Evolutionary conservation across 1,140 invertebrate genomes (phyloP).

Genomic region (Odontomachus brunneus): DNA sequence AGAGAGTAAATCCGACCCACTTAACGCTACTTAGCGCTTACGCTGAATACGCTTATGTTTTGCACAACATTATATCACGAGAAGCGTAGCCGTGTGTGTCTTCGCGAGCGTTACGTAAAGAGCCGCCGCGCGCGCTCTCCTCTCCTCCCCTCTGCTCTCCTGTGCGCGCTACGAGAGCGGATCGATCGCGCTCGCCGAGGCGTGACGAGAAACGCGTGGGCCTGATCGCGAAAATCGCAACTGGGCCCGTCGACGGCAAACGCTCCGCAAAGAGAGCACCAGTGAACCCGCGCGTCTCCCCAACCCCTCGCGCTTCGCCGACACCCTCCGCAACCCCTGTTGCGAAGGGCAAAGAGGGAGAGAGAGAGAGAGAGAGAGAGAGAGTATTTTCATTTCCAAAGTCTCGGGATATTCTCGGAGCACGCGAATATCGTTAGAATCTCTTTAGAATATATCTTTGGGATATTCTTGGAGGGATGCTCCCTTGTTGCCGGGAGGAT

Average conservation of each 20-base stretch:
- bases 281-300: neutral
- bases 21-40: slow-evolving; percentile 85
- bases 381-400: too few relatives aligned
- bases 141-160: neutral
- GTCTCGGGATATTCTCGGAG: slow-evolving; percentile 18
- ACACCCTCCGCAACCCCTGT: too few relatives aligned
- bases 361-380: neutral
- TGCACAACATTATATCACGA: slow-evolving; percentile 82
- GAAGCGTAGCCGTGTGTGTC: slow-evolving; percentile 58
- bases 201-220: slow-evolving; percentile 42
- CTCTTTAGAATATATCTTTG: slow-evolving; percentile 5
- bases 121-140: slow-evolving; percentile 35
- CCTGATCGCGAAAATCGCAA: slow-evolving; percentile 11
- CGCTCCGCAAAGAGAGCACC: neutral
- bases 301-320: too few relatives aligned
- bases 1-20: slow-evolving; percentile 85
- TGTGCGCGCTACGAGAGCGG: neutral
- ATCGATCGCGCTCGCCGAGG: slow-evolving; percentile 48
- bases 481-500: neutral
- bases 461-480: neutral
- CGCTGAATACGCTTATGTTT: slow-evolving; percentile 85
- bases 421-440: slow-evolving; percentile 13
- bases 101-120: slow-evolving; percentile 73
- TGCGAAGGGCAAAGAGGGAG: neutral
- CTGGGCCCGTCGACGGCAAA: neutral